A percentile compares a stretch with the other conserved stretches of the same genome.
These are phyloP conservation scores for Hydrotaea diabolus DNA, from an alignment of 2,888 invertebrate genomes.

Conservation along the genomic window DNA sequence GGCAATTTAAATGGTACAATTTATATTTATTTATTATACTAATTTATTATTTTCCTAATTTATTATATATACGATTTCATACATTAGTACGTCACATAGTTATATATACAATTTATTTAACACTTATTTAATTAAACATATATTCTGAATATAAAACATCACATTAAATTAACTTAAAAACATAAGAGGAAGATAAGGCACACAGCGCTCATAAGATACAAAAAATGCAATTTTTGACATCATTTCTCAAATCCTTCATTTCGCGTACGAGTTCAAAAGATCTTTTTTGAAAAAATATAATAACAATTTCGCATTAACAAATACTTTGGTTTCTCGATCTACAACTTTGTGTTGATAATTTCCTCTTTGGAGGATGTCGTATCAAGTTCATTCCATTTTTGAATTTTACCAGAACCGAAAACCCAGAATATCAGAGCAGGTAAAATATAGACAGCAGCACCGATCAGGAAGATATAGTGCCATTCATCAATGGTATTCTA, in stretches of 20 bases:
- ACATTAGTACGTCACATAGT: neutral
- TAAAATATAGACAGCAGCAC: slow-evolving; percentile 86
- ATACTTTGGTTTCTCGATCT: slow-evolving; percentile 53
- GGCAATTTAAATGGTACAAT: neutral
- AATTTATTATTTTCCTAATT: neutral
- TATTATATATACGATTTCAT: too few relatives aligned
- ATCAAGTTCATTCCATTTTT: slow-evolving; percentile 85
- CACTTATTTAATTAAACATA: slow-evolving; percentile 35
- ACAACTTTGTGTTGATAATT: slow-evolving; percentile 76
- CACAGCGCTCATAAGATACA: slow-evolving; percentile 51
- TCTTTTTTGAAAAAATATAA: neutral
- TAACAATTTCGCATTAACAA: slow-evolving; percentile 13
- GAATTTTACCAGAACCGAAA: slow-evolving; percentile 87
- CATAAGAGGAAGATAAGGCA: slow-evolving; percentile 17
- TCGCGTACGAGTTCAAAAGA: neutral
- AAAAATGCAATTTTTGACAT: neutral
- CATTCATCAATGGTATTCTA: slow-evolving; percentile 89
- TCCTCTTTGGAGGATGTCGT: slow-evolving; percentile 77
- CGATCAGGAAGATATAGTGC: slow-evolving; percentile 88
- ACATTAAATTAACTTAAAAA: slow-evolving; percentile 21
- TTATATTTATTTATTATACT: slow-evolving; percentile 37
- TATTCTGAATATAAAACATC: neutral
- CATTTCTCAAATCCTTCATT: neutral
- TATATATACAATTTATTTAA: slow-evolving; percentile 4
- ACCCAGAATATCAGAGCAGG: slow-evolving; percentile 86